phyloP scores from a whole-genome alignment of 2,113 vertebrate genomes.

The Pluvialis apricaria region DNA sequence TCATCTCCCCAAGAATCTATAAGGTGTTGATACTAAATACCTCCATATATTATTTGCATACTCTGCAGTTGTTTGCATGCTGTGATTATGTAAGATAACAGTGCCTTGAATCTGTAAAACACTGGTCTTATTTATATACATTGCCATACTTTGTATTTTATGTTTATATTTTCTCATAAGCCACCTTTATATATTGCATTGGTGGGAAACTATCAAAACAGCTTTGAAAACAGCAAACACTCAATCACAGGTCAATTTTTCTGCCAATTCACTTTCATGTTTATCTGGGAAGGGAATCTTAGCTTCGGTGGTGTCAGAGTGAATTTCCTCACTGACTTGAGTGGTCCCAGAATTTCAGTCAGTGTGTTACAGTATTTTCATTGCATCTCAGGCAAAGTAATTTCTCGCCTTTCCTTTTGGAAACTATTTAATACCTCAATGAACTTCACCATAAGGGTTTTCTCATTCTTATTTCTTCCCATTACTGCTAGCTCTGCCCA shows the following conservation, averaged over 20 bases:
- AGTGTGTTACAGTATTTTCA: not conserved
- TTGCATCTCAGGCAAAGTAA: not conserved
- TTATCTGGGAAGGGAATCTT: conserved; percentile 25
- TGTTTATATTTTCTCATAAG: conserved; percentile 29
- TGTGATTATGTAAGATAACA: conserved; percentile 33
- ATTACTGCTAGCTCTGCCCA: not conserved
- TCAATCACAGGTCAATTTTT: conserved; percentile 25
- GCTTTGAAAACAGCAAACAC: conserved; percentile 5
- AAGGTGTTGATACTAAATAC: not conserved
- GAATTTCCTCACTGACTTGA: not conserved
- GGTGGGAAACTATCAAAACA: not conserved
- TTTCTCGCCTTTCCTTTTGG: conserved; percentile 1
- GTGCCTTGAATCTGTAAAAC: conserved; percentile 6
- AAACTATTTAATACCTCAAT: conserved; percentile 32
- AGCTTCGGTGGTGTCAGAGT: not conserved
- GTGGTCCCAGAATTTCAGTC: conserved; percentile 8
- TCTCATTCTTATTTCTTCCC: conserved; percentile 28
- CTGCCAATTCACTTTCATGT: conserved; percentile 19
- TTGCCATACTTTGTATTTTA: conserved; percentile 2
- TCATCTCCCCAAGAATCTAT: conserved; percentile 22
- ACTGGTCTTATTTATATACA: conserved; percentile 24
- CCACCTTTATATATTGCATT: conserved; percentile 9
- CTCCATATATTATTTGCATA: conserved; percentile 18
- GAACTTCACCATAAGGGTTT: not conserved
- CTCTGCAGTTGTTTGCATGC: conserved; percentile 32